phyloP scores from a whole-genome alignment of 2,113 vertebrate species.

The Desmodus rotundus region DNA sequence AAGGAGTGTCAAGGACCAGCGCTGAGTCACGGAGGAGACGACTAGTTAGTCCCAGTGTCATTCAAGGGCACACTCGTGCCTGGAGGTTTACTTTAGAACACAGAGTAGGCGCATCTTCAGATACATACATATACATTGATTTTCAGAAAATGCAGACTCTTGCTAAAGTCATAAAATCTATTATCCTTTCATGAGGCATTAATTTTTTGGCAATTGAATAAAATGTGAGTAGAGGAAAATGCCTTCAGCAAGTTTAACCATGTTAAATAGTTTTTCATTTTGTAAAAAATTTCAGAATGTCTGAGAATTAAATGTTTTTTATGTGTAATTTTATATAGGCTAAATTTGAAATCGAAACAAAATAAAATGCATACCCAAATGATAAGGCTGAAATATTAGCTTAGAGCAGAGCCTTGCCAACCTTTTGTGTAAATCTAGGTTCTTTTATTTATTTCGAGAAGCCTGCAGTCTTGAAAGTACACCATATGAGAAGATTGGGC shows the following conservation, averaged over 20 bases:
- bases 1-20: background rate
- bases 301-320: background rate
- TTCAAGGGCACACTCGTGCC: background rate
- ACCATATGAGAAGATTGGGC: background rate
- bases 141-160: background rate
- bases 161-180: background rate
- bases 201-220: background rate
- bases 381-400: background rate
- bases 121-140: fast-evolving
- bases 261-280: background rate
- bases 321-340: background rate
- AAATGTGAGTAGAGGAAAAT: background rate
- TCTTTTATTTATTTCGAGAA: conserved; percentile 12
- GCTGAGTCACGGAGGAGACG: background rate
- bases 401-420: background rate
- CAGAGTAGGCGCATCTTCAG: background rate
- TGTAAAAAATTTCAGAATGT: background rate
- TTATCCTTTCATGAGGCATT: background rate
- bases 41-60: background rate
- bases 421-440: background rate
- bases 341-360: conserved; percentile 21
- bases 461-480: background rate
- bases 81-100: background rate
- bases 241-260: background rate
- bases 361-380: background rate